A percentile compares a stretch with the other conserved stretches of the same genome.
phyloP scores from a whole-genome alignment of 2,888 invertebrate species.

The Parapristionchus giblindavisi region DNA sequence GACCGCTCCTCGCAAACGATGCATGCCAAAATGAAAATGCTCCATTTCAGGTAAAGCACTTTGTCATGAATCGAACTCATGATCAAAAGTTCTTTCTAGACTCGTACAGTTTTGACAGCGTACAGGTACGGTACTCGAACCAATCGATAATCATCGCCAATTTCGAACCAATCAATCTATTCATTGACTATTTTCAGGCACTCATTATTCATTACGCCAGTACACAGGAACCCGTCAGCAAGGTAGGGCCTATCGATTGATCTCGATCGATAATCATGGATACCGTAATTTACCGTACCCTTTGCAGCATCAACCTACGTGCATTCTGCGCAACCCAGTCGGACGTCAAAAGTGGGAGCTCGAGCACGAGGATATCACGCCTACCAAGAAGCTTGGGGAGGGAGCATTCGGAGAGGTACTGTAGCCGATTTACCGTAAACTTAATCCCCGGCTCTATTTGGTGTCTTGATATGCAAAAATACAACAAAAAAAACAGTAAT shows the following conservation, averaged over 20 bases:
- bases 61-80: conserved; percentile 43
- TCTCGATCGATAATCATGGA: too few species aligned
- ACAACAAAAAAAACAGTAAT: too few species aligned
- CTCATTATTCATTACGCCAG: not conserved
- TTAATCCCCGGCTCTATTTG: too few species aligned
- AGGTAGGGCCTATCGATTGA: too few species aligned
- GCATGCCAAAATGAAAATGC: conserved; percentile 4
- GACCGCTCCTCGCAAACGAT: not conserved
- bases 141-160: not conserved
- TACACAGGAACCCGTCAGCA: not conserved
- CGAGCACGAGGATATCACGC: conserved; percentile 53
- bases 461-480: too few species aligned
- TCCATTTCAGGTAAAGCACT: conserved; percentile 45
- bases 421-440: too few species aligned
- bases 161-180: too few species aligned
- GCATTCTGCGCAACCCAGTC: not conserved
- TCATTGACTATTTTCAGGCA: not conserved
- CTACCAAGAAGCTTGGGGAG: conserved; percentile 59
- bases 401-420: conserved; percentile 62
- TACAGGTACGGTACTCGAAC: conserved; percentile 40
- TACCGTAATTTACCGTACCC: not conserved
- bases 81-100: conserved; percentile 45
- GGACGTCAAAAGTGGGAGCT: conserved; percentile 49
- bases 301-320: not conserved
- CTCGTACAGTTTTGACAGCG: conserved; percentile 39